Conservation (phyloP, 2,113 vertebrate species). For the Benitochromis conjunctus region DNA sequence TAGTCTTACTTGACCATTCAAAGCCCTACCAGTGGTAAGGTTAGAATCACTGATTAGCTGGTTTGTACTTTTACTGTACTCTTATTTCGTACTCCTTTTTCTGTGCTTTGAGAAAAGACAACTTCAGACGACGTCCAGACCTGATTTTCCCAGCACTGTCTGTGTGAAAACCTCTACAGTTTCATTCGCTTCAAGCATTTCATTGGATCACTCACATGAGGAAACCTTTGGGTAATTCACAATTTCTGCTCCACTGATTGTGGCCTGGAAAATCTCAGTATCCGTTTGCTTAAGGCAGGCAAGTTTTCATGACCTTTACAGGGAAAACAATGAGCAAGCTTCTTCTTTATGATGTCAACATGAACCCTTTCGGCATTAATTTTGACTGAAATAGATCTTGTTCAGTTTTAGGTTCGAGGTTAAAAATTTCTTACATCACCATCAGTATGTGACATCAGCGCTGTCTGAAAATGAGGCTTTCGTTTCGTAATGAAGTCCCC, state of each 20-base stretch:
- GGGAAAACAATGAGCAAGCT: not conserved
- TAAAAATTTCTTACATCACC: not conserved
- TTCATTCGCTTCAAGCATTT: not conserved
- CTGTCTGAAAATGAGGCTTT: not conserved
- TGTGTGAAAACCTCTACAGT: not conserved
- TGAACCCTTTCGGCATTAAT: not conserved
- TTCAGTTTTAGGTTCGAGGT: not conserved
- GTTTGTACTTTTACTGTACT: not conserved
- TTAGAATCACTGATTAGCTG: not conserved
- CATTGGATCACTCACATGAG: not conserved
- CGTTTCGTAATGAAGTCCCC: not conserved
- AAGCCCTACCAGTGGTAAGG: not conserved
- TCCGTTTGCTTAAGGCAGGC: not conserved
- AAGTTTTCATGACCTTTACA: not conserved
- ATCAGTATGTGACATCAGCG: not conserved
- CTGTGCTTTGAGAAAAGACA: not conserved
- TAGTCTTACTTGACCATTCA: not conserved
- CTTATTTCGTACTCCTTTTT: not conserved
- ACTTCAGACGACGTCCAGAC: not conserved
- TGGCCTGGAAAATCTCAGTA: not conserved
- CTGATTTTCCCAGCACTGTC: not conserved
- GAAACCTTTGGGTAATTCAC: not conserved
- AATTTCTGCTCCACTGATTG: not conserved
- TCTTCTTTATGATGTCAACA: not conserved
- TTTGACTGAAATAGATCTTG: not conserved